Base-by-base conservation (phyloP, 2,888 invertebrate genomes). In the Netelia virgata region DNA sequence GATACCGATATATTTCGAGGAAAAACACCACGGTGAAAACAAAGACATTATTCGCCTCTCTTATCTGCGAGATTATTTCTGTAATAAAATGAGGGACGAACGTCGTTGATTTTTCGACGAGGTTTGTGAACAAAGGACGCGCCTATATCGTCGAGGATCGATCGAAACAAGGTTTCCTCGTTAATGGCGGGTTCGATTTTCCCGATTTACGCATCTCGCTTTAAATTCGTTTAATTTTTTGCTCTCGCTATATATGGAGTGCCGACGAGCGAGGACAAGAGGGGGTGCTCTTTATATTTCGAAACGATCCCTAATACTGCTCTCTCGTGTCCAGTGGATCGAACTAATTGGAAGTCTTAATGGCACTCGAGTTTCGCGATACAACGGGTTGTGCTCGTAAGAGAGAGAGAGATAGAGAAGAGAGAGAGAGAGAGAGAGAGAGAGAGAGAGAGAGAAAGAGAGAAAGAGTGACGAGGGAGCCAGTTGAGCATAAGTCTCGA, bases 81-180 rank as follows among this genome's bases (percentile, higher is more conserved):
- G 92, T 93, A 92, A 84, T 84, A 84, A 93, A 93, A 93, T 93
- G 93, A 92, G 90, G 92, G 91, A 91, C 90, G 92, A 92, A 92
- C 90, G 91, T 90, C 88, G 87, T 83, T 86, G 87, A 88, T 88
- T 88, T 36, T 36, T 89, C 88, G 86, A 84, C 87, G 41, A 63
- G 68, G 43, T 20, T 10, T 75, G 78, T 84, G 81, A 87, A 85
- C 85, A 81, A 81, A 82, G 84, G 61, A 74, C 47, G 47, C 55
- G 55, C n/a, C 5, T 72, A 23, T 9, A 1, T n/a, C n/a, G 57
- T 57, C 18, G 18, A 57, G 16, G 16, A 57, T 3, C 57, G 18
- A 91, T 92, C 88, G 89, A 88, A 88, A 87, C 84, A 87, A 88
- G 88, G 36, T 36, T 87, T 78, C 41, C 87, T 86, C 87, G 79